Percentiles rank a stretch among this genome's conserved stretches.
Conservation (phyloP, 2,113 vertebrate genomes). For the Cricetomys ansorgei region DNA sequence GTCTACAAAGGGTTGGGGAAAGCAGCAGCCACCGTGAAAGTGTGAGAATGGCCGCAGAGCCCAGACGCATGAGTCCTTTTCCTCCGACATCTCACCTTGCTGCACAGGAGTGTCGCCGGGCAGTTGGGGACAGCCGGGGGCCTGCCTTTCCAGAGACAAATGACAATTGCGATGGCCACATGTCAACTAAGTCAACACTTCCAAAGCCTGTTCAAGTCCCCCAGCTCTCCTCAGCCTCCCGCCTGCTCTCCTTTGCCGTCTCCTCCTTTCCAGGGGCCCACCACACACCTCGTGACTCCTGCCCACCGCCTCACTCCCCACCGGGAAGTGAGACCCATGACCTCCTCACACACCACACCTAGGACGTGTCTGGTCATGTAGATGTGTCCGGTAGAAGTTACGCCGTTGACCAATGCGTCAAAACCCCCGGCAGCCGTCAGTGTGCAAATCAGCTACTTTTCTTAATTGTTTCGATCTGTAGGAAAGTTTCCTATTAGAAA, state of each 20-base stretch:
- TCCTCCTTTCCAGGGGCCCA: background rate
- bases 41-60: background rate
- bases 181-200: background rate
- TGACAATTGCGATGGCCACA: rapidly evolving
- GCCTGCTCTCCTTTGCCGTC: too few species aligned
- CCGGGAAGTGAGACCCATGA: background rate
- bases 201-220: rapidly evolving
- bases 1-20: background rate
- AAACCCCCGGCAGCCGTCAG: background rate
- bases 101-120: rapidly evolving
- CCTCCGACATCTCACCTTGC: background rate
- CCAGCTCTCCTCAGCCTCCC: background rate
- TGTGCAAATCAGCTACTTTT: background rate
- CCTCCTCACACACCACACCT: background rate
- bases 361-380: too few species aligned
- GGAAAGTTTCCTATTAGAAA: background rate
- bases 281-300: rapidly evolving
- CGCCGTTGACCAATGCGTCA: too few species aligned
- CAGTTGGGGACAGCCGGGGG: background rate
- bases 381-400: background rate
- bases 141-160: background rate
- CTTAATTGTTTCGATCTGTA: background rate
- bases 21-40: background rate
- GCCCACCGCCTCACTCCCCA: background rate
- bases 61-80: background rate